Conservation (phyloP, 1,140 invertebrate genomes). For the Coptotermes formosanus region DNA sequence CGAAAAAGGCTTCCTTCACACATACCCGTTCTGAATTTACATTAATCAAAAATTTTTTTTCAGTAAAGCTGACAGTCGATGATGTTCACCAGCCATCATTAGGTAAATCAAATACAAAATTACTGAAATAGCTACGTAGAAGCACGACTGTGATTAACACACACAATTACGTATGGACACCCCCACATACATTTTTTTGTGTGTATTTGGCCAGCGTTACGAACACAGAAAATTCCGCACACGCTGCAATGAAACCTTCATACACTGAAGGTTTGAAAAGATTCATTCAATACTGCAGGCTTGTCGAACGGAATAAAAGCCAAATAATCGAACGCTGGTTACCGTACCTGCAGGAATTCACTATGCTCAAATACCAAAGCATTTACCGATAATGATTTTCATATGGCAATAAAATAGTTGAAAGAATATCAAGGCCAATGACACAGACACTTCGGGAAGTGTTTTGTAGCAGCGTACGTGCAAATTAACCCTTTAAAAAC, state of each 20-base stretch:
- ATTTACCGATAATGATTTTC: neutral
- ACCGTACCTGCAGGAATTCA: neutral
- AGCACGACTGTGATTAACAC: neutral
- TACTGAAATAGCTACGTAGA: too few species aligned
- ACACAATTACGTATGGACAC: neutral
- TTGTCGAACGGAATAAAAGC: neutral
- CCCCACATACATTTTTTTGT: neutral
- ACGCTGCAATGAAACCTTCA: neutral
- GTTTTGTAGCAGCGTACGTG: too few species aligned
- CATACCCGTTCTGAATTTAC: too few species aligned
- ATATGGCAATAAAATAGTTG: neutral
- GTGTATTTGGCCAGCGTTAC: neutral
- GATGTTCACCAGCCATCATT: too few species aligned
- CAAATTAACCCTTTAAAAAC: too few species aligned
- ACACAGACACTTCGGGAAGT: neutral
- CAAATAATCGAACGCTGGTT: neutral
- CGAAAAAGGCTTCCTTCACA: too few species aligned
- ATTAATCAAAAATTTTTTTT: too few species aligned
- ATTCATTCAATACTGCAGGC: neutral
- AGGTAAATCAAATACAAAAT: too few species aligned
- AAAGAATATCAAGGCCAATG: neutral
- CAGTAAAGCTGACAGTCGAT: too few species aligned
- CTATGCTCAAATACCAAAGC: neutral
- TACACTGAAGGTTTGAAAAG: neutral
- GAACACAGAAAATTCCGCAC: neutral